Evolutionary conservation across 1,140 invertebrate species (phyloP).

Genomic region (Asobara japonica): DNA sequence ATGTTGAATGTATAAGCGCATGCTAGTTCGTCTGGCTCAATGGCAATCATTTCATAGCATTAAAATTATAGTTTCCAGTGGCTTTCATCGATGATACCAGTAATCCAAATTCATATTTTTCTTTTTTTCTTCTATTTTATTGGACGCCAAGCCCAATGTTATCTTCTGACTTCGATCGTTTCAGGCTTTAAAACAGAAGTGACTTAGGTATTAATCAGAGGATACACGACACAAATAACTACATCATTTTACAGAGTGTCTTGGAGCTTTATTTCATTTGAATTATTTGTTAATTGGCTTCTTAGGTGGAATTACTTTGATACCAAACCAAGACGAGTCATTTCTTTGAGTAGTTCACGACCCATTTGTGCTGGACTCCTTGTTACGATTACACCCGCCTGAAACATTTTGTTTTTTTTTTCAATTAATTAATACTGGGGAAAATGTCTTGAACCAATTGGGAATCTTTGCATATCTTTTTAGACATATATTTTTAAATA

Average conservation of each 20-base stretch:
- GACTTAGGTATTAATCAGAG: conserved; percentile 48
- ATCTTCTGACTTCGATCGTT: neutral
- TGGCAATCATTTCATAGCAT: conserved; percentile 4
- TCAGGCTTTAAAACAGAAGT: conserved; percentile 17
- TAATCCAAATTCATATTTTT: conserved; percentile 19
- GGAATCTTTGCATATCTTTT: too few relatives aligned
- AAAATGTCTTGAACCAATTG: too few relatives aligned
- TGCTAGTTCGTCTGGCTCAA: conserved; percentile 32
- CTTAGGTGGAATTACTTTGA: conserved; percentile 43
- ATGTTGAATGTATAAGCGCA: conserved; percentile 31
- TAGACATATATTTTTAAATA: too few relatives aligned
- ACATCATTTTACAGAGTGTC: conserved; percentile 53
- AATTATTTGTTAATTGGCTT: neutral
- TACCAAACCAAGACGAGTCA: conserved; percentile 78
- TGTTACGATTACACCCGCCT: conserved; percentile 93
- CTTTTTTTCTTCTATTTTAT: conserved; percentile 12
- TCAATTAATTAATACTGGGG: neutral
- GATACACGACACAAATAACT: conserved; percentile 63
- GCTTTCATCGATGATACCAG: conserved; percentile 26
- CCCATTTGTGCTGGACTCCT: conserved; percentile 98
- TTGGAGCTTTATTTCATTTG: conserved; percentile 18
- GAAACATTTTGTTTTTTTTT: conserved; percentile 36
- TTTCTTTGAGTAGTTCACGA: conserved; percentile 86
- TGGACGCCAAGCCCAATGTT: neutral
- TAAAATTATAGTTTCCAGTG: neutral